Evolutionary conservation across 1,140 invertebrate genomes (phyloP).

Genomic region (Palaemon carinicauda): DNA sequence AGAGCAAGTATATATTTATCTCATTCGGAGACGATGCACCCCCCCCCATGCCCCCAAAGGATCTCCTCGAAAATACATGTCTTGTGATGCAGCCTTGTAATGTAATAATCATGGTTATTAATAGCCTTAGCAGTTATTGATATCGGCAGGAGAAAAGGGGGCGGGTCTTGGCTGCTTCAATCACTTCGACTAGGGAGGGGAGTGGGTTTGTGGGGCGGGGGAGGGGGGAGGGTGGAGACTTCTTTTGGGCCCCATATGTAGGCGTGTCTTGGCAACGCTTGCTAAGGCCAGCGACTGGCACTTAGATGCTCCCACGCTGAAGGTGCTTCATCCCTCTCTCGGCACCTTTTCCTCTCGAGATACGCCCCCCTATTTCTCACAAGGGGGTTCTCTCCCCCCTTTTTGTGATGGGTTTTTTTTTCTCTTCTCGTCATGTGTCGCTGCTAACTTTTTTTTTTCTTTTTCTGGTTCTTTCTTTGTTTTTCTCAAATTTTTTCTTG

Average conservation of each 20-base stretch:
- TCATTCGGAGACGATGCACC: too few species aligned
- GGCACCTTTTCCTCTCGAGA: too few species aligned
- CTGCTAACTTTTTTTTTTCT: neutral
- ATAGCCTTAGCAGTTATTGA: neutral
- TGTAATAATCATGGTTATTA: neutral
- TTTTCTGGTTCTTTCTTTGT: neutral
- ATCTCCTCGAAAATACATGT: too few species aligned
- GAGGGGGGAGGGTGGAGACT: neutral
- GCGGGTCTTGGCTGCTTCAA: neutral
- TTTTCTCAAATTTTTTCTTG: neutral
- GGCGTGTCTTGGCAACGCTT: too few species aligned
- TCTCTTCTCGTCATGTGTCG: neutral
- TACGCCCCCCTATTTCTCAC: too few species aligned
- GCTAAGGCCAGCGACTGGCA: too few species aligned
- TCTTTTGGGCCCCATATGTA: neutral
- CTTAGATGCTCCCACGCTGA: too few species aligned
- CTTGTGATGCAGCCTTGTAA: too few species aligned
- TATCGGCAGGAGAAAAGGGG: neutral
- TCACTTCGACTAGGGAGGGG: neutral
- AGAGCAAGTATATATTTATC: too few species aligned
- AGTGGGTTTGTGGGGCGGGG: neutral
- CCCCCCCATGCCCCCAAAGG: too few species aligned
- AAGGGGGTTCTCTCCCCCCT: too few species aligned
- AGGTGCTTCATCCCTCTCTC: too few species aligned
- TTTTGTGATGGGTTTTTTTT: neutral